phyloP scores from a whole-genome alignment of 2,888 invertebrate species.

The Hydrotaea cyrtoneurina region DNA sequence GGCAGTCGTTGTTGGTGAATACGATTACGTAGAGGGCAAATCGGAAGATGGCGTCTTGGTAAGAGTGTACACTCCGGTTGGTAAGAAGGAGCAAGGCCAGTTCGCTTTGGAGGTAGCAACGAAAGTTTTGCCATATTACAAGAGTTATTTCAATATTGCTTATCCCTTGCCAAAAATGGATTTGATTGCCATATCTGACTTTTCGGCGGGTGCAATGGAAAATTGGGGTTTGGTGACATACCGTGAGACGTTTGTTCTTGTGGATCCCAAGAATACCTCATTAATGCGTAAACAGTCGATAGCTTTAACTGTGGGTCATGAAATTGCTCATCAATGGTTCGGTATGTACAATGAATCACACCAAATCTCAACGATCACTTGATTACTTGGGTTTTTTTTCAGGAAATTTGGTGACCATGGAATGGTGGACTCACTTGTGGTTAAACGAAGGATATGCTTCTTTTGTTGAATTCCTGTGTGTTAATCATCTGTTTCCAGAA shows the following conservation, averaged over 20 bases:
- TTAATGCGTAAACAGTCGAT: constrained; percentile 91
- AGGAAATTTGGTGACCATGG: constrained; percentile 96
- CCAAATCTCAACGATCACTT: no score
- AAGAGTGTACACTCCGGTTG: constrained; percentile 92
- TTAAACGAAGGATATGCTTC: constrained; percentile 98
- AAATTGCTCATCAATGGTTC: constrained; percentile 99
- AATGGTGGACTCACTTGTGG: constrained; percentile 99
- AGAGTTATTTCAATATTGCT: constrained; percentile 95
- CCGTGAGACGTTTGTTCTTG: constrained; percentile 93
- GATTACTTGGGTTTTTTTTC: constrained; percentile 6
- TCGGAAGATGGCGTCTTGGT: constrained; percentile 91
- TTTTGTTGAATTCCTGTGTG: constrained; percentile 97
- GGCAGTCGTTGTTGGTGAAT: constrained; percentile 96
- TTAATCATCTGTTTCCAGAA: constrained; percentile 95
- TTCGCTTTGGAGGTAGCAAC: constrained; percentile 97
- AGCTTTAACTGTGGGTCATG: constrained; percentile 94
- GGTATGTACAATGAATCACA: constrained; percentile 81
- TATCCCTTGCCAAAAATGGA: constrained; percentile 98
- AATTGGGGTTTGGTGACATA: constrained; percentile 98
- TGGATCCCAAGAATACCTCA: constrained; percentile 95
- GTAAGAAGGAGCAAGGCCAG: constrained; percentile 94
- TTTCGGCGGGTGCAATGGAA: constrained; percentile 98
- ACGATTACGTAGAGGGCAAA: constrained; percentile 93
- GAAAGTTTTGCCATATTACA: constrained; percentile 95
- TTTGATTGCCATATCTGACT: constrained; percentile 97